phyloP scores from a whole-genome alignment of 2,113 vertebrate species.

The Syrmaticus mikado region DNA sequence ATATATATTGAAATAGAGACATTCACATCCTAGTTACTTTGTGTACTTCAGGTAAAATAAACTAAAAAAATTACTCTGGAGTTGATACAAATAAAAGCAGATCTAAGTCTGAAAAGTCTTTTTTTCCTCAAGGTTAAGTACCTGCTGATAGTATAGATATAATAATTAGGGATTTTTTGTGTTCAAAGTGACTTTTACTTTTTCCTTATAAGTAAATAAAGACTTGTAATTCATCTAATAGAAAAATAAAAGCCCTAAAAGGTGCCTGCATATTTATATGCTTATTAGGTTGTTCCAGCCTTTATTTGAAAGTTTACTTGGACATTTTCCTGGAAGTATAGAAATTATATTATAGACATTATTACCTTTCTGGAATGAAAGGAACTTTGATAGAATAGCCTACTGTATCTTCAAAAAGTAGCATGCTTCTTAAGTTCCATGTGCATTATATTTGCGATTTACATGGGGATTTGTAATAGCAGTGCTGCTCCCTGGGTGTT shows the following conservation, averaged over 20 bases:
- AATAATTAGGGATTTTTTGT: neutral
- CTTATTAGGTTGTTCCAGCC: neutral
- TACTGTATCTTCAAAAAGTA: slow-evolving; percentile 62
- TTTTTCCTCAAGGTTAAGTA: neutral
- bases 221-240: neutral
- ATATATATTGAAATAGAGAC: neutral
- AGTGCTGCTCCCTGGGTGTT: slow-evolving; percentile 27
- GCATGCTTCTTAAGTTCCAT: slow-evolving; percentile 38
- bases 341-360: neutral
- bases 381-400: slow-evolving; percentile 33
- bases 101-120: neutral
- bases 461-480: slow-evolving; percentile 69
- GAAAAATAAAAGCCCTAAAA: slow-evolving; percentile 30
- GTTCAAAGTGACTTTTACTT: neutral
- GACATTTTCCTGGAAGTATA: slow-evolving; percentile 12
- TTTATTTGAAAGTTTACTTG: slow-evolving; percentile 24
- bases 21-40: neutral
- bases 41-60: neutral
- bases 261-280: neutral
- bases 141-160: neutral
- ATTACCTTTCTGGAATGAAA: slow-evolving; percentile 44
- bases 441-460: slow-evolving; percentile 69
- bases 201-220: neutral
- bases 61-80: neutral
- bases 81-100: neutral